phyloP scores from a whole-genome alignment of 1,140 invertebrate species.

The Luehdorfia chinensis region DNA sequence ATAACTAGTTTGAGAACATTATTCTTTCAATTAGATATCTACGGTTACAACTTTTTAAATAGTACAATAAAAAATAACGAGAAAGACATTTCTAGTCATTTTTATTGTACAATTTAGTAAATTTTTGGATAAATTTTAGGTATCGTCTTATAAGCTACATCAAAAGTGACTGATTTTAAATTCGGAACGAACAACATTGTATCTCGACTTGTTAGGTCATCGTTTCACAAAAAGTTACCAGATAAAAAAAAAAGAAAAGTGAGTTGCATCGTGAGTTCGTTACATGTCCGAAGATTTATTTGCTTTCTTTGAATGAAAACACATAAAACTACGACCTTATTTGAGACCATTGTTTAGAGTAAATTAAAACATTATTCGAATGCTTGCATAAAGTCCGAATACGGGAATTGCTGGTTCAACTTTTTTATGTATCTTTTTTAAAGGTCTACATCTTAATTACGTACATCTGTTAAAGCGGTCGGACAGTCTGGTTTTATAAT shows the following conservation, averaged over 20 bases:
- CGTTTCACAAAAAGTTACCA: no score
- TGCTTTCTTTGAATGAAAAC: conserved; percentile 23
- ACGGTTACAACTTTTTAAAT: no score
- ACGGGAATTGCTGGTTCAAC: conserved; percentile 22
- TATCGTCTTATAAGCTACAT: no score
- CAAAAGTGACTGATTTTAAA: no score
- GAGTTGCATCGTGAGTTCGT: conserved; percentile 27
- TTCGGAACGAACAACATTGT: no score
- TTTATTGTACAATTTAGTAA: no score
- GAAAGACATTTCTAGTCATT: no score
- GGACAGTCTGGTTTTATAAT: conserved; percentile 67
- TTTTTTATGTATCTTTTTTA: conserved; percentile 48
- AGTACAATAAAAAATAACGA: no score
- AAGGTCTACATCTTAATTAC: conserved; percentile 71
- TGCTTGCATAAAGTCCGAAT: conserved; percentile 26
- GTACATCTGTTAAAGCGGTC: conserved; percentile 66
- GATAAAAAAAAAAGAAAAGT: conserved; percentile 34
- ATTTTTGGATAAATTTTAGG: no score
- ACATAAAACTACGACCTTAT: conserved; percentile 31
- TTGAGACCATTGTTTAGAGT: conserved; percentile 44
- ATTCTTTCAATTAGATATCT: no score
- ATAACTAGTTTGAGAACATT: no score
- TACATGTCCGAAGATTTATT: conserved; percentile 28
- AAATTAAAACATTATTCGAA: conserved; percentile 47
- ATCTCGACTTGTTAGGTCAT: no score